Evolutionary conservation across 1,140 invertebrate genomes (phyloP).

Genomic region (Listronotus bonariensis): DNA sequence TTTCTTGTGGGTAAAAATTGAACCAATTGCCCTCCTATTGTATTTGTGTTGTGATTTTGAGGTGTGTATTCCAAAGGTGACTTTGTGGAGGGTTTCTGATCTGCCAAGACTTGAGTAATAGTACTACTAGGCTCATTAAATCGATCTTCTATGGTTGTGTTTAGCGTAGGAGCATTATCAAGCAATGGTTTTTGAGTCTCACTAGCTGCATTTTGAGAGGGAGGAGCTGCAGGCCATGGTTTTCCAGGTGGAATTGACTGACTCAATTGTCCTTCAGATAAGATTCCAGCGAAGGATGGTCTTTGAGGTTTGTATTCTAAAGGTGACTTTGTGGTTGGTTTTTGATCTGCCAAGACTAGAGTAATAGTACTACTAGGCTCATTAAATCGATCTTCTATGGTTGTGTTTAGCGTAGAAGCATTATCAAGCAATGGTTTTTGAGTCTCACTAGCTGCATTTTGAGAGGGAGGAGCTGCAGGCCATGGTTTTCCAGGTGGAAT

Average conservation of each 20-base stretch:
- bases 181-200: too few species aligned
- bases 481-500: slow-evolving; percentile 19
- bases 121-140: background rate
- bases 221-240: slow-evolving; percentile 22
- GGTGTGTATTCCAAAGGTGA: slow-evolving; percentile 3
- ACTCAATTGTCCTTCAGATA: background rate
- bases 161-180: background rate
- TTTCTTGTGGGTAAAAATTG: slow-evolving; percentile 7
- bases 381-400: background rate
- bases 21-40: background rate
- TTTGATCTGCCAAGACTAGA: background rate
- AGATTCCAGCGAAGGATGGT: slow-evolving; percentile 7
- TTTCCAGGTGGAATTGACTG: slow-evolving; percentile 14
- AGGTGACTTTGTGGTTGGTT: slow-evolving; percentile 3
- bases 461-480: slow-evolving; percentile 9
- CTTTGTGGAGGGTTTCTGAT: background rate
- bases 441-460: background rate
- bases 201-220: background rate
- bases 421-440: background rate
- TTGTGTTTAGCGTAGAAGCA: background rate
- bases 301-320: slow-evolving; percentile 10
- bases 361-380: slow-evolving; percentile 7
- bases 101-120: background rate
- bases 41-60: slow-evolving; percentile 9
- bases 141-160: too few species aligned